Conservation (phyloP, 2,797 vertebrate genomes). For the Austrolebias charrua region DNA sequence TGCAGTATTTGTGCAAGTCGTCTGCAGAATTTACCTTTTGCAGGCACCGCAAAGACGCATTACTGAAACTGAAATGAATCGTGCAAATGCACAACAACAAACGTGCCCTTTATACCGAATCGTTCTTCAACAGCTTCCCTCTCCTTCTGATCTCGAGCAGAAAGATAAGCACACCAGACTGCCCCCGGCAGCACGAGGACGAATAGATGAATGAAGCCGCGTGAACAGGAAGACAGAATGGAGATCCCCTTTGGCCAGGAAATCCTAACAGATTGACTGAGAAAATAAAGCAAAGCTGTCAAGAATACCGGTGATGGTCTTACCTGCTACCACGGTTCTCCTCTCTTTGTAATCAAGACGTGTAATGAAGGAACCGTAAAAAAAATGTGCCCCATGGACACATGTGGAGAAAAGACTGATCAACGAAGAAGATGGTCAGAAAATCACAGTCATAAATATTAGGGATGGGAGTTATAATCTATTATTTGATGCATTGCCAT, state of each 20-base stretch:
- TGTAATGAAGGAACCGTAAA: constrained; percentile 8
- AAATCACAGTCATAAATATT: neutral
- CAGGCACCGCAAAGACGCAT: too few species aligned
- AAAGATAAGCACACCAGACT: constrained; percentile 24
- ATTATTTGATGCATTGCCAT: too few species aligned
- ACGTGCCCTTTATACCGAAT: neutral
- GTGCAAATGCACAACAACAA: neutral
- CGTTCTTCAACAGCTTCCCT: constrained; percentile 9
- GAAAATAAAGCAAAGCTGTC: constrained; percentile 38
- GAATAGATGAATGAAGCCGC: constrained; percentile 42
- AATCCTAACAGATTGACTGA: constrained; percentile 46
- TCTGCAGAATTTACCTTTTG: constrained; percentile 6
- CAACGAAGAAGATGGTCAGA: neutral
- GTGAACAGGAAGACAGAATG: constrained; percentile 37
- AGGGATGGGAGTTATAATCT: too few species aligned
- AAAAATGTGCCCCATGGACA: constrained; percentile 16
- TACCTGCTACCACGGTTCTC: constrained; percentile 25
- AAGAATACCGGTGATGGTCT: constrained; percentile 18
- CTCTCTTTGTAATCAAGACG: constrained; percentile 47
- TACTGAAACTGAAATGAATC: constrained; percentile 15
- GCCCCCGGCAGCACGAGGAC: constrained; percentile 13
- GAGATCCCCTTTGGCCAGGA: constrained; percentile 6
- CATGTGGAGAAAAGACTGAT: constrained; percentile 5
- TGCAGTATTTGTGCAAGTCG: constrained; percentile 2
- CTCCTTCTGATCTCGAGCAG: constrained; percentile 22